phyloP scores from a whole-genome alignment of 2,113 vertebrate species.

The Microtus oregoni region DNA sequence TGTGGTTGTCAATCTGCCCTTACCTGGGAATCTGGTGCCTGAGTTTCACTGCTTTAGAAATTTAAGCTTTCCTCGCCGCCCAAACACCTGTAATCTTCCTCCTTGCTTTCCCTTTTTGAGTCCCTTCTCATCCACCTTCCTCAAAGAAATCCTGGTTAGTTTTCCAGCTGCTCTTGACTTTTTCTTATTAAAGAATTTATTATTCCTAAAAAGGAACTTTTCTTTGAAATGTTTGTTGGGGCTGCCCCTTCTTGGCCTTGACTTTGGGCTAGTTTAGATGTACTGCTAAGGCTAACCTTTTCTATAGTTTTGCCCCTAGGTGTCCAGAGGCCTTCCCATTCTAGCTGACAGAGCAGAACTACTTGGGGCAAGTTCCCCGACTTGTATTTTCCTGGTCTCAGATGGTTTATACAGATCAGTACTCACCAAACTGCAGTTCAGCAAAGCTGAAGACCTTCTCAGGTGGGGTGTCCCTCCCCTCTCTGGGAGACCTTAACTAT shows the following conservation, averaged over 20 bases:
- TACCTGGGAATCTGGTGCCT: background rate
- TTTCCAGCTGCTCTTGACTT: background rate
- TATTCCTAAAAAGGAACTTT: background rate
- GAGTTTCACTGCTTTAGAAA: background rate
- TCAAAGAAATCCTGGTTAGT: background rate
- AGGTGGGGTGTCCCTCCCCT: background rate
- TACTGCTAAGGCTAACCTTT: background rate
- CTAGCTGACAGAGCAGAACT: background rate
- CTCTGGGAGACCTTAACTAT: background rate
- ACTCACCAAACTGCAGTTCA: background rate
- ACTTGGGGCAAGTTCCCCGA: background rate
- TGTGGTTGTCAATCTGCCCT: background rate
- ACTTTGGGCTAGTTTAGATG: background rate
- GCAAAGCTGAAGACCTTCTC: background rate
- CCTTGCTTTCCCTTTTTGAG: background rate
- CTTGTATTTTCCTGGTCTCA: background rate
- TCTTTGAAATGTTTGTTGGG: background rate
- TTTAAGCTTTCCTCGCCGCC: background rate
- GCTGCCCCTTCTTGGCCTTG: background rate
- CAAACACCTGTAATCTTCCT: background rate
- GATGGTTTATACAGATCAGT: background rate
- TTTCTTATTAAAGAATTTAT: background rate
- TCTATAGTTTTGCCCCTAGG: background rate
- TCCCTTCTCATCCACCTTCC: background rate
- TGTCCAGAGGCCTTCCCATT: background rate